Evolutionary conservation across 1,140 invertebrate species (phyloP), one percentile per base, ranked within the genome.

Genomic region (Papilio xuthus): DNA sequence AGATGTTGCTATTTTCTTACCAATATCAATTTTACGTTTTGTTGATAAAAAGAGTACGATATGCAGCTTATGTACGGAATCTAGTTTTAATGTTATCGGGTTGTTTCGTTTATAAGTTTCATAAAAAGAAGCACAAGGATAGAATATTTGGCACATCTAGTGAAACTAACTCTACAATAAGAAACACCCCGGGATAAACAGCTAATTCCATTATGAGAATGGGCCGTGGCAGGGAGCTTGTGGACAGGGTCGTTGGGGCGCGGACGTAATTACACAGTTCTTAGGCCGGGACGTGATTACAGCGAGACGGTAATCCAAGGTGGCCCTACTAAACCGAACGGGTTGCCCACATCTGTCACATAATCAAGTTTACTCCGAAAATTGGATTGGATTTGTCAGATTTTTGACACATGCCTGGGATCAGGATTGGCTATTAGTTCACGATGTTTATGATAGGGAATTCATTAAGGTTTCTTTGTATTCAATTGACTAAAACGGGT

Each of bases 161-260:
- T 78, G 72, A 70, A 42, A 13, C 79, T 71, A 77, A 79, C 73
- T 78, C 73, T 67, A 26, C 77, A 81, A 75, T 75, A 82, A 81
- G 82, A 83, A 85, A 82, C 78, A 80, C 72, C 77, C 75, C 77
- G 82, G 77, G 82, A 86, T 88, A 88, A 88, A 87, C 86, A 88
- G 85, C 84, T 86, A 87, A 88, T 89, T 88, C 86, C 87, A 89
- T 89, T 89, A 86, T 83, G 82, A 82, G 83, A 88, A 87, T 83
- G 81, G 82, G 69, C 79, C 77, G 77, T 28, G 77, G 53, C 73
- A 67, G 80, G 83, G 79, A 77, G 75, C 67, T 78, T 69, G 70
- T 56, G 47, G 69, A 78, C 77, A 70, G 69, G 28, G 32, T 71
- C 73, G 73, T 75, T 75, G 73, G 73, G 73, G 73, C 50, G 77